Percentiles rank a stretch among this genome's conserved stretches.
Conservation (phyloP, 2,797 vertebrate genomes). For the Pipistrellus pipistrellus region DNA sequence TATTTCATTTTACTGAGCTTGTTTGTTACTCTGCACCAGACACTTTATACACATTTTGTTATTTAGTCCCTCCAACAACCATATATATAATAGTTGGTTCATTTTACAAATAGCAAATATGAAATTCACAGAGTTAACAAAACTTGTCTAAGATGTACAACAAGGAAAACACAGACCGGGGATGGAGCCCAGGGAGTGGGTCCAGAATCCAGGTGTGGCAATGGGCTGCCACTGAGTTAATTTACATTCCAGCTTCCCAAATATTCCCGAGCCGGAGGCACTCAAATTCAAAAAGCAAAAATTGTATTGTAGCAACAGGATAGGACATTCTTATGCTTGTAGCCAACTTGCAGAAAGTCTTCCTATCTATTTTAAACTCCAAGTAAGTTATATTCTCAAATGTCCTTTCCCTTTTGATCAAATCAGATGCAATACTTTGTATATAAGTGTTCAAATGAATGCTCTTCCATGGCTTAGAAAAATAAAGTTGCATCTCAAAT, state of each 20-base stretch:
- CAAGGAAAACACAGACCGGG: background rate
- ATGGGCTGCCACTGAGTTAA: background rate
- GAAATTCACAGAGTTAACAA: background rate
- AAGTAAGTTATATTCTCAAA: slow-evolving; percentile 56
- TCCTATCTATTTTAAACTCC: slow-evolving; percentile 54
- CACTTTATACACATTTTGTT: background rate
- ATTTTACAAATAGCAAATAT: slow-evolving; percentile 3
- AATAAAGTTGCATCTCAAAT: slow-evolving; percentile 43
- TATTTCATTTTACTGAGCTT: background rate
- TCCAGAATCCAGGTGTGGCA: background rate
- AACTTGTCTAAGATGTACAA: background rate
- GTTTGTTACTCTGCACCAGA: background rate
- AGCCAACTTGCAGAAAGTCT: background rate
- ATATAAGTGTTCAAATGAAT: slow-evolving; percentile 58
- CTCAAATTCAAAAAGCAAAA: background rate
- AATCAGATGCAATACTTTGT: slow-evolving; percentile 43
- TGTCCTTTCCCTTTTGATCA: slow-evolving; percentile 51
- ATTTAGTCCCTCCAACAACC: background rate
- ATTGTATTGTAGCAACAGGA: background rate
- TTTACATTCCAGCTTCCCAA: background rate
- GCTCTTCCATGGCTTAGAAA: slow-evolving; percentile 65
- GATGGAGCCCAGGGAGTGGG: background rate
- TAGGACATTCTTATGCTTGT: background rate
- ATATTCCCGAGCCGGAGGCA: background rate
- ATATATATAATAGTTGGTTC: background rate